Conservation (phyloP, 2,113 vertebrate genomes). For the Rutilus rutilus region DNA sequence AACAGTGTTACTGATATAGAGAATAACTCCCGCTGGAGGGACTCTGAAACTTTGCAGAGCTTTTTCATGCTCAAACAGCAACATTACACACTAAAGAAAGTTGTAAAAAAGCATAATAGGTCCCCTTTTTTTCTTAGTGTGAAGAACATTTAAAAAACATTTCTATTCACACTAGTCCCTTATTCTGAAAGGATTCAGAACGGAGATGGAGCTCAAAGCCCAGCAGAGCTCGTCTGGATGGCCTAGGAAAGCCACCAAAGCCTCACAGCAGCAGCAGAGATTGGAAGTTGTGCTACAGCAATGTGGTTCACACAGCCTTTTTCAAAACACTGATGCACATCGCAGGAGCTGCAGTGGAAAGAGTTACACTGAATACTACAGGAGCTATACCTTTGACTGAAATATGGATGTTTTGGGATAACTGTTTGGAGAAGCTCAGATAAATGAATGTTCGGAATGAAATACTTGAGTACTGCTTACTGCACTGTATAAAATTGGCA, state of each 20-base stretch:
- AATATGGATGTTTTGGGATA: neutral
- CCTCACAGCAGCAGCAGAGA: neutral
- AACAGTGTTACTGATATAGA: too few species aligned
- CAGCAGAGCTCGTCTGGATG: neutral
- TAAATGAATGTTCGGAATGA: neutral
- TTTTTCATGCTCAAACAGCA: too few species aligned
- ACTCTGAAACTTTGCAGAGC: too few species aligned
- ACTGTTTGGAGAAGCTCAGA: neutral
- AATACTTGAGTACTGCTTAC: neutral
- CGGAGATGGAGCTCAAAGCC: neutral
- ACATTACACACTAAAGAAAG: too few species aligned
- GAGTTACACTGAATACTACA: neutral
- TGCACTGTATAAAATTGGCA: neutral
- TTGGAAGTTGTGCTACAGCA: neutral
- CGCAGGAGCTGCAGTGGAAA: constrained; percentile 12
- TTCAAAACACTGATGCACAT: neutral
- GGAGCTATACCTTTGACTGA: neutral
- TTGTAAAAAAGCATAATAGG: too few species aligned
- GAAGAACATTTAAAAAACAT: too few species aligned
- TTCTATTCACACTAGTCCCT: neutral
- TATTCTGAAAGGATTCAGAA: neutral
- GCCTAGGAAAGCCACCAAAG: neutral
- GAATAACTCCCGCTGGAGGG: too few species aligned
- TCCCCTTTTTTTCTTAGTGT: too few species aligned
- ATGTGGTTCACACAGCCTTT: neutral